Conservation (phyloP, 2,888 invertebrate species). For the Stictocephala bisonia region DNA sequence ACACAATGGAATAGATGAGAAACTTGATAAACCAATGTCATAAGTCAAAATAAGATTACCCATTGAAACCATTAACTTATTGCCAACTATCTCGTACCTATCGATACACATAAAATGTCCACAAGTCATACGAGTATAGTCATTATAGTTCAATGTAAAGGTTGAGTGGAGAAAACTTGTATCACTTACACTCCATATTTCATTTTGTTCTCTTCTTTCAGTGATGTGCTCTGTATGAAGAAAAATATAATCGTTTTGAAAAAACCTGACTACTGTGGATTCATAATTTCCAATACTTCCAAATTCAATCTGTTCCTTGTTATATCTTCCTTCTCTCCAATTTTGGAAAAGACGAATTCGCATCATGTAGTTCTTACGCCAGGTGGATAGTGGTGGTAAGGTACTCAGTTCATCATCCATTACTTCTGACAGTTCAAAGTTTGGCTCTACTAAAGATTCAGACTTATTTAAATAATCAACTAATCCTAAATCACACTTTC, state of each 20-base stretch:
- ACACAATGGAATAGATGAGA: neutral
- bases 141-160: neutral
- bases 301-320: neutral
- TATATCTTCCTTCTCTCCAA: neutral
- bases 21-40: neutral
- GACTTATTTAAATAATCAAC: neutral
- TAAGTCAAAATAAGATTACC: slow-evolving; percentile 1
- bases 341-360: neutral
- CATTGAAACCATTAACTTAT: neutral
- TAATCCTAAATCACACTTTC: neutral
- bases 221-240: neutral
- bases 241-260: slow-evolving; percentile 2
- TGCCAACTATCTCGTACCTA: neutral
- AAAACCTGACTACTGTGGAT: too few species aligned
- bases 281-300: neutral
- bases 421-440: neutral
- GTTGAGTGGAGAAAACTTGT: neutral
- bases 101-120: too few species aligned
- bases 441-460: neutral
- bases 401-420: neutral
- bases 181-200: neutral
- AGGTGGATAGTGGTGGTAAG: neutral
- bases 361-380: slow-evolving; percentile 8
- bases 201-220: neutral
- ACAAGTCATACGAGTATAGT: neutral